Base-by-base conservation (phyloP, 2,113 vertebrate genomes). In the Chrysochloris asiatica region DNA sequence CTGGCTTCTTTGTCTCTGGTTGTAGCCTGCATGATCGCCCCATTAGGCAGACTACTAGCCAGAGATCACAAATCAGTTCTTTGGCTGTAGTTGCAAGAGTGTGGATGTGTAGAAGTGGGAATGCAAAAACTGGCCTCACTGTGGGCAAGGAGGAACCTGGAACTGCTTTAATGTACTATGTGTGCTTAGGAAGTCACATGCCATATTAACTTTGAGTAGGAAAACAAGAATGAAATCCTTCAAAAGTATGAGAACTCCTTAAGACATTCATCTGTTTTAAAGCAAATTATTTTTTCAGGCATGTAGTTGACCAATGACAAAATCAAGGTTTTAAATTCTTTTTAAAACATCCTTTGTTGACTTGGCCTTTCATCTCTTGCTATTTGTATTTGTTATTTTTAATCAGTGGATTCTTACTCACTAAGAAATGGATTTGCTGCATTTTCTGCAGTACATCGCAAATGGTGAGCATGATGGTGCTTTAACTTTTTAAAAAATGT, bases 11-110 rank as follows among this genome's bases (percentile, higher is more conserved):
- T 99, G 99, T 99, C 99, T 98, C 98, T 98, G 97, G 97, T 97
- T 98, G 98, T 98, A 98, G 98, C 98, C 98, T 98, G 98, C 98
- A 98, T 99, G 98, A 99, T 98, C 98, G 98, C 98, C 98, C 98
- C 99, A 99, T 99, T 99, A 99, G 98, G 98, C 98, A 99, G 98
- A 99, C 98, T 97, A 97, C 98, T 98, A 99, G 99, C 98, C 97
- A 97, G 98, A 98, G 98, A 98, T 98, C 98, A 98, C 98, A 98
- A 98, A 98, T 98, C 98, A 98, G 96, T 97, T 97, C 98, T 97
- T 56, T 97, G 98, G 98, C 98, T 98, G 97, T 98, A 98, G 97
- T 97, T 98, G 97, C 97, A 94, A 98, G 97, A 93, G 96, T 93
- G 97, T 98, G 96, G 89, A 56, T 83, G 72, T 97, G 95, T 97